Evolutionary conservation across 2,888 invertebrate species (phyloP).

Genomic region (Therioaphis trifolii): DNA sequence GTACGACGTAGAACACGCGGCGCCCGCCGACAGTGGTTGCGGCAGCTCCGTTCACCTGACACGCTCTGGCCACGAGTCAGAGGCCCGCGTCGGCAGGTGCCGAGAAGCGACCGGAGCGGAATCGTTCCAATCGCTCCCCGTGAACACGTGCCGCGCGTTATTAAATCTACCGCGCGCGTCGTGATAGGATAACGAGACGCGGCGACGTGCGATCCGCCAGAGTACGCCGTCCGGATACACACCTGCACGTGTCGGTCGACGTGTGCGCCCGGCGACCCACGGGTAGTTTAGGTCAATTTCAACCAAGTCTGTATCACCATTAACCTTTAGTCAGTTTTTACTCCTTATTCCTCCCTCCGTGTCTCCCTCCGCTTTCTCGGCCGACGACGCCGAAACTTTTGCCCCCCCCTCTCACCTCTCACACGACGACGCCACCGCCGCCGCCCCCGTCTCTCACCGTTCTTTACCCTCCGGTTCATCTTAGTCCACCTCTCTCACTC

Average conservation of each 20-base stretch:
- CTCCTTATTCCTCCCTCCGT: neutral
- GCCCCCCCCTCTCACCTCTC: neutral
- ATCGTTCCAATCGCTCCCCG: too few species aligned
- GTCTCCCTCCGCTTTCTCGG: neutral
- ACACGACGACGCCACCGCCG: too few species aligned
- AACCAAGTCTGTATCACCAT: constrained; percentile 2
- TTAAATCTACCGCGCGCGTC: too few species aligned
- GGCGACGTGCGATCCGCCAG: too few species aligned
- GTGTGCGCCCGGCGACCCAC: too few species aligned
- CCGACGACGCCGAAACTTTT: constrained; percentile 37
- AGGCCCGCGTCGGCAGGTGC: neutral
- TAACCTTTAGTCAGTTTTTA: constrained; percentile 48
- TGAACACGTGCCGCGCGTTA: too few species aligned
- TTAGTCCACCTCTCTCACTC: neutral
- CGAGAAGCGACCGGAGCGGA: neutral
- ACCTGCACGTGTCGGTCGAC: neutral
- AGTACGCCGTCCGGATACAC: neutral
- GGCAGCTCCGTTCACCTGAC: too few species aligned
- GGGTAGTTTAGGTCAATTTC: constrained; percentile 7
- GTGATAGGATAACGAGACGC: too few species aligned
- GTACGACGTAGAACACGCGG: too few species aligned
- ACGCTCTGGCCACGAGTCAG: too few species aligned
- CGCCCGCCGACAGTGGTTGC: too few species aligned
- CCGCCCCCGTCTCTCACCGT: too few species aligned
- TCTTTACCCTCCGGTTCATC: neutral